A percentile compares a stretch with the other conserved stretches of the same genome.
Evolutionary conservation across 37 sponge, comb jelly and placozoan genomes (phyloP).

Genomic region (Halisarca cf. caerulea): DNA sequence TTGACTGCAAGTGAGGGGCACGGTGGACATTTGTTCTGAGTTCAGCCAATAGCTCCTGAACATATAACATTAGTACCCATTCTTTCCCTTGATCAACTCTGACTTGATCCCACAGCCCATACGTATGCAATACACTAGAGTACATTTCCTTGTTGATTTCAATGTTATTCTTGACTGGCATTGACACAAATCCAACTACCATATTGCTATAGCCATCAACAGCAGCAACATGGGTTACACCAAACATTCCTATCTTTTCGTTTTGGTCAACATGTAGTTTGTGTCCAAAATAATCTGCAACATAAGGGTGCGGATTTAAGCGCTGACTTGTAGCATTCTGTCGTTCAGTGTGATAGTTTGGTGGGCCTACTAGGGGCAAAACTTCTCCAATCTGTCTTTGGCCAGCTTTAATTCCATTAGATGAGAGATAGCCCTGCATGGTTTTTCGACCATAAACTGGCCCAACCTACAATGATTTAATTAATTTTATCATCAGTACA

Average conservation of each 20-base stretch:
- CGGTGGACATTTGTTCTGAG: slow-evolving; percentile 30
- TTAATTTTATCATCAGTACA: too few relatives aligned
- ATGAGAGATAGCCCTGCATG: slow-evolving; percentile 12
- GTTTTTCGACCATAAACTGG: slow-evolving; percentile 42
- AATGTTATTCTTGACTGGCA: slow-evolving; percentile 55
- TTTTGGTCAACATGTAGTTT: slow-evolving; percentile 61
- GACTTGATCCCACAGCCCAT: slow-evolving; percentile 72
- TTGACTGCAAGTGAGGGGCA: slow-evolving; percentile 40
- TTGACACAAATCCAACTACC: slow-evolving; percentile 22
- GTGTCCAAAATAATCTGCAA: slow-evolving; percentile 59
- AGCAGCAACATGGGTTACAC: slow-evolving; percentile 45
- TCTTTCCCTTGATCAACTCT: slow-evolving; percentile 70
- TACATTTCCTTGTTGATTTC: slow-evolving; percentile 32
- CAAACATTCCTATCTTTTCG: slow-evolving; percentile 57
- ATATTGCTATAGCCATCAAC: slow-evolving; percentile 46
- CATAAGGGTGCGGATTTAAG: slow-evolving; percentile 47
- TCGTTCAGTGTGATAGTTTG: slow-evolving; percentile 10
- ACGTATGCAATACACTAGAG: not conserved
- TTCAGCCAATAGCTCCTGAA: slow-evolving; percentile 48
- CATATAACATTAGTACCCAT: slow-evolving; percentile 53
- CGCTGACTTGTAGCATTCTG: not conserved
- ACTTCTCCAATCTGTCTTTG: slow-evolving; percentile 21
- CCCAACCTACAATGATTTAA: slow-evolving; percentile 37
- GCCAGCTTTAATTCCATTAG: not conserved
- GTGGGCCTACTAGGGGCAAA: slow-evolving; percentile 2